A percentile compares a stretch with the other conserved stretches of the same genome.
Evolutionary conservation across 2,113 vertebrate species (phyloP).

Genomic region (Engystomops pustulosus): DNA sequence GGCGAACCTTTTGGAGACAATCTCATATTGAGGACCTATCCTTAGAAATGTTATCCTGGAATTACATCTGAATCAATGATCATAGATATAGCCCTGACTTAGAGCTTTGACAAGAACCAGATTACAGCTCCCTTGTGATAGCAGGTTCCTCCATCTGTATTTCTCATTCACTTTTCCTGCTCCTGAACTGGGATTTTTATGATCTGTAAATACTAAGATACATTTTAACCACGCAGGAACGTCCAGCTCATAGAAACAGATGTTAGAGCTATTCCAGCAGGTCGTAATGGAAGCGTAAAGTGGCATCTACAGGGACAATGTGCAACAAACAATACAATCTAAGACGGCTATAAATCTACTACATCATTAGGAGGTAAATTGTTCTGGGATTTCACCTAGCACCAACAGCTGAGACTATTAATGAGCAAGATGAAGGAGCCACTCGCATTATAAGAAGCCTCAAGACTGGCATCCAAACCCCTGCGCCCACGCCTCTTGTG

Average conservation of each 20-base stretch:
- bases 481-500: conserved; percentile 15
- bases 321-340: background rate
- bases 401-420: conserved; percentile 37
- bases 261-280: background rate
- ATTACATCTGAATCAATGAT: background rate
- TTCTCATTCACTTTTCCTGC: background rate
- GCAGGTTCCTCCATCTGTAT: conserved; percentile 4
- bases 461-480: background rate
- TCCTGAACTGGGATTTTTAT: background rate
- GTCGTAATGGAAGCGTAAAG: background rate
- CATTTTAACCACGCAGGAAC: conserved; percentile 1
- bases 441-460: background rate
- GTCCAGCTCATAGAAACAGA: background rate
- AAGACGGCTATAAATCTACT: background rate
- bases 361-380: conserved; percentile 9
- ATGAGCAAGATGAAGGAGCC: background rate
- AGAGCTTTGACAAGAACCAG: background rate
- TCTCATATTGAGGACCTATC: too few species aligned
- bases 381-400: background rate
- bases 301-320: conserved; percentile 3
- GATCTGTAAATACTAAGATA: background rate
- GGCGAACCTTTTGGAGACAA: too few species aligned
- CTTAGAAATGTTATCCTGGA: too few species aligned
- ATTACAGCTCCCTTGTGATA: background rate
- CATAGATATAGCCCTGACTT: background rate